Base-by-base conservation (phyloP, 2,888 invertebrate species). In the Andrena camellia region DNA sequence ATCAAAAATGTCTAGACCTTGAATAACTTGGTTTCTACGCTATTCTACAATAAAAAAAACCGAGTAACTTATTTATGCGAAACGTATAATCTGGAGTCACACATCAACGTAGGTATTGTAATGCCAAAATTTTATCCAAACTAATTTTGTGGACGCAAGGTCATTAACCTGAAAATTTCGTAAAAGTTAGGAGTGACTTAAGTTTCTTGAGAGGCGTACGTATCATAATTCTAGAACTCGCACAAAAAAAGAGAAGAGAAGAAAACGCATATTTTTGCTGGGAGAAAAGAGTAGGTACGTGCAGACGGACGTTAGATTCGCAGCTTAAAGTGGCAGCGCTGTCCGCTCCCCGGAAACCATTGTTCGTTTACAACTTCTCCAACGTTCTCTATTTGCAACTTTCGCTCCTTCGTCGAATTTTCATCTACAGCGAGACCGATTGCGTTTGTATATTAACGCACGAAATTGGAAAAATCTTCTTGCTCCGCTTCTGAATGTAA, bases 111-210 rank as follows among this genome's bases (percentile, higher is more conserved):
- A 42, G 17, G 42, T 5, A 26, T 23, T 10, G 2, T 60, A 68
- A 75, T 29, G n/a, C 26, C 8, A 54, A 48, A 29, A 59, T 64
- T 68, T 68, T 13, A 33, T 33, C 29, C 60, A 13, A 29, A 26
- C 26, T 33, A 33, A 17, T 59, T 57, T 63, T 23, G 5, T 42
- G 1, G 35, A 48, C 60, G 62, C 67, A 75, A 31, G 48, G 23
- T 52, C 50, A 59, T 78, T 72, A 72, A 72, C 64, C 60, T 42
- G 60, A 52, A 60, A 83, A 72, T 69, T 79, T 84, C 31, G 59
- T 54, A 64, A 31, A 69, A 72, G 68, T 79, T 57, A 8, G 33
- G 26, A 69, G 64, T 54, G 33, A 59, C 79, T 79, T 66, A 69
- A 84, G 78, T 64, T 20, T 17, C 20, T 62, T 23, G 54, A 70